Conservation (phyloP, 2,113 vertebrate species). For the Emydocephalus ijimae region DNA sequence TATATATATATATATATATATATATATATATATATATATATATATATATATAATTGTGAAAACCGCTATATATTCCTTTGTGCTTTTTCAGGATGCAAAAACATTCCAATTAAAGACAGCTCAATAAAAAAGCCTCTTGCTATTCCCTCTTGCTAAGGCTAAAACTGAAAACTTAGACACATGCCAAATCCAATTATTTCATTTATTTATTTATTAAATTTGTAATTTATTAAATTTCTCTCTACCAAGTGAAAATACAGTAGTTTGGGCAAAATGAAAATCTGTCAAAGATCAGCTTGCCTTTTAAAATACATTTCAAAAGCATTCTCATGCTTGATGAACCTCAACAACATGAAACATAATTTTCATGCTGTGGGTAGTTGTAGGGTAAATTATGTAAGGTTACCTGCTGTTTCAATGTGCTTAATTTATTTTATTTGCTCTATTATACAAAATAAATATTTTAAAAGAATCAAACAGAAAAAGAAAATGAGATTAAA, state of each 20-base stretch:
- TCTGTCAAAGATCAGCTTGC: not conserved
- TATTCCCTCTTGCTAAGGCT: not conserved
- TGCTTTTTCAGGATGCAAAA: not conserved
- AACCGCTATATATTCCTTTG: not conserved
- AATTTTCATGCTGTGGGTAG: not conserved
- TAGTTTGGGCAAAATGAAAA: not conserved
- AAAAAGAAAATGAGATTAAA: not conserved
- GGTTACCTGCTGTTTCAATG: not conserved
- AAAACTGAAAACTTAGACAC: not conserved
- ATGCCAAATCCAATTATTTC: not conserved
- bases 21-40: too few species aligned
- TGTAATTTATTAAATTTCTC: not conserved
- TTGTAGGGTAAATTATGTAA: not conserved
- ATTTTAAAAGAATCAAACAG: not conserved
- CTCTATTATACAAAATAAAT: not conserved
- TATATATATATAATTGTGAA: constrained; percentile 47
- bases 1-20: too few species aligned
- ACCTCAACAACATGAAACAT: not conserved
- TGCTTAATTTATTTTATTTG: not conserved
- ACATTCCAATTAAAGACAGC: not conserved
- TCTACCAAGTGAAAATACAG: not conserved
- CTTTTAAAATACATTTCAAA: not conserved
- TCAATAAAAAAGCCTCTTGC: not conserved
- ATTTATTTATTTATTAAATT: not conserved
- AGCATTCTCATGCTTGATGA: not conserved